Conservation (phyloP, 2,888 invertebrate genomes). For the Nipponacmea schrenckii region DNA sequence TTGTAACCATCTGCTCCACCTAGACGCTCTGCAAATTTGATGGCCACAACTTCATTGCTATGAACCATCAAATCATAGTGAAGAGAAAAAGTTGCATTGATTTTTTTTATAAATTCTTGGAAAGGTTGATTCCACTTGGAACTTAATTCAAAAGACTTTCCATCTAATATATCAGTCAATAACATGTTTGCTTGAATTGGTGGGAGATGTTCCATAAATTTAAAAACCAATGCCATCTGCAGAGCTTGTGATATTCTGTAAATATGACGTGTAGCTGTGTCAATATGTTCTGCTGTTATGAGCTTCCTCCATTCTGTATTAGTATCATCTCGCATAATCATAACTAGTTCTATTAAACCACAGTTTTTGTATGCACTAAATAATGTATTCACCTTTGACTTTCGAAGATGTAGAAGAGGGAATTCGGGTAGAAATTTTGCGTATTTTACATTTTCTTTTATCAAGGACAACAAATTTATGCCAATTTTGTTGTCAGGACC, state of each 20-base stretch:
- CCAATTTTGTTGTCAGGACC: conserved; percentile 12
- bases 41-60: conserved; percentile 29
- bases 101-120: neutral
- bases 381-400: conserved; percentile 4
- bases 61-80: conserved; percentile 16
- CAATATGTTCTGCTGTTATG: neutral
- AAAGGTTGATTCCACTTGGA: neutral
- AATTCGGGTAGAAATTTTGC: conserved; percentile 6
- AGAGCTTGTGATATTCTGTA: conserved; percentile 1
- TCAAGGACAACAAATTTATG: conserved; percentile 3
- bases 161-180: neutral
- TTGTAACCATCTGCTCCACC: conserved; percentile 27
- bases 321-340: neutral
- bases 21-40: conserved; percentile 25
- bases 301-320: neutral
- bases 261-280: conserved; percentile 3
- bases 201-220: neutral
- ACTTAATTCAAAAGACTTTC: neutral
- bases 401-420: conserved; percentile 11
- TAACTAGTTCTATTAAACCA: neutral
- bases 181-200: neutral
- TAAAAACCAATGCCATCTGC: conserved; percentile 6
- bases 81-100: conserved; percentile 2
- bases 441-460: neutral
- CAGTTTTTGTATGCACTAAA: conserved; percentile 10